These are phyloP conservation scores for Cryptocheilus praepositus DNA, from an alignment of 2,888 invertebrate species.

Conservation along the genomic window DNA sequence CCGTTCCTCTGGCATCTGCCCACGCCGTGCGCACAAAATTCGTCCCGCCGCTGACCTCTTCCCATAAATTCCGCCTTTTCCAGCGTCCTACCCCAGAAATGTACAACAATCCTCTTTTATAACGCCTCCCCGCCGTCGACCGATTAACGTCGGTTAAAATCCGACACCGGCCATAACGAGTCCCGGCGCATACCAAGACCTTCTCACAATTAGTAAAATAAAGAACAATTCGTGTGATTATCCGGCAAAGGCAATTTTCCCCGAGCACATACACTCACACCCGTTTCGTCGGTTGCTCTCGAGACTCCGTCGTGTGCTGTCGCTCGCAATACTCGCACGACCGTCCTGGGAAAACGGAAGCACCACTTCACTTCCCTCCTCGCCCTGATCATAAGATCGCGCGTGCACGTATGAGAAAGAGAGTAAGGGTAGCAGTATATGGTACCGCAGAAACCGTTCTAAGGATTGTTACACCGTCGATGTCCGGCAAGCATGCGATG, in stretches of 20 bases:
- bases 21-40: no score
- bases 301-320: slow-evolving; percentile 45
- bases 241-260: slow-evolving; percentile 13
- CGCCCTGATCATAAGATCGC: slow-evolving; percentile 18
- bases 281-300: slow-evolving; percentile 36
- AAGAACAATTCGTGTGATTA: background rate
- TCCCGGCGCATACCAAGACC: slow-evolving; percentile 1
- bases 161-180: no score
- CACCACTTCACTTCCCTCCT: slow-evolving; percentile 25
- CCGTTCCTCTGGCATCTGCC: no score
- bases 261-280: slow-evolving; percentile 13
- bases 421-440: slow-evolving; percentile 16
- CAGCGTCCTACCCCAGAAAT: no score
- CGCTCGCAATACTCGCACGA: slow-evolving; percentile 38
- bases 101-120: no score
- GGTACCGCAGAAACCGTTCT: slow-evolving; percentile 26
- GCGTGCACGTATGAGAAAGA: background rate
- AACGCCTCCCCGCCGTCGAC: no score
- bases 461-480: slow-evolving; percentile 12
- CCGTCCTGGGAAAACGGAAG: slow-evolving; percentile 42
- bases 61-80: background rate
- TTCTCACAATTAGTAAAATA: slow-evolving; percentile 6
- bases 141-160: no score
- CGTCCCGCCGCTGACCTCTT: background rate
- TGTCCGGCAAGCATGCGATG: slow-evolving; percentile 26